Evolutionary conservation across 2,888 invertebrate genomes (phyloP).

Genomic region (Ophioninae sp.): DNA sequence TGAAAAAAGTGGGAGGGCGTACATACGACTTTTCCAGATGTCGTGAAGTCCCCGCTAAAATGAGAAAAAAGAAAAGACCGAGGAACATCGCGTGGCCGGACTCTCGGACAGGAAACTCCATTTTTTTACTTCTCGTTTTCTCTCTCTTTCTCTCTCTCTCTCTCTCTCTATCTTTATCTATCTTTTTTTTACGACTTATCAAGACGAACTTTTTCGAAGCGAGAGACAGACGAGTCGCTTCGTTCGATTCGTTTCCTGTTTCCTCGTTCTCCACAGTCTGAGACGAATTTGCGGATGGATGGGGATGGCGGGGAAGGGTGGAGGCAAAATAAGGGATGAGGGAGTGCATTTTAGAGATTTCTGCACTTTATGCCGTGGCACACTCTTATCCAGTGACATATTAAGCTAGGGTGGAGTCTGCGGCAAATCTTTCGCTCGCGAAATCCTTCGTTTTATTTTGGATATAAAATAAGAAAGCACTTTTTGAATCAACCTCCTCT

Average conservation of each 20-base stretch:
- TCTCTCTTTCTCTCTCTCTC: background rate
- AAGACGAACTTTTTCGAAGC: slow-evolving; percentile 40
- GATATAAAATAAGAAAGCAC: too few relatives aligned
- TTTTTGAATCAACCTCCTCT: too few relatives aligned
- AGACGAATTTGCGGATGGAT: slow-evolving; percentile 11
- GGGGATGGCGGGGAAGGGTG: background rate
- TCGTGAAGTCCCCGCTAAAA: slow-evolving; percentile 5
- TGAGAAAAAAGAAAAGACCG: slow-evolving; percentile 18
- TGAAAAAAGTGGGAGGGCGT: background rate
- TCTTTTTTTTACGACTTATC: slow-evolving; percentile 53
- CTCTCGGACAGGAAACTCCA: slow-evolving; percentile 48
- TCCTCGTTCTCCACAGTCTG: background rate
- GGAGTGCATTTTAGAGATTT: slow-evolving; percentile 30
- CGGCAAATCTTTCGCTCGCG: background rate
- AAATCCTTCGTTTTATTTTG: background rate
- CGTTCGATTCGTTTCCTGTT: slow-evolving; percentile 20
- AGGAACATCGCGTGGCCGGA: slow-evolving; percentile 23
- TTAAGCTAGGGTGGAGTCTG: too few relatives aligned
- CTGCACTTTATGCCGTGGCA: slow-evolving; percentile 27
- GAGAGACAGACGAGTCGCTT: slow-evolving; percentile 10
- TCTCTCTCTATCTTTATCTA: background rate
- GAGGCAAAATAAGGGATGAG: slow-evolving; percentile 12
- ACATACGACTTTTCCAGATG: slow-evolving; percentile 42
- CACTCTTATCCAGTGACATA: too few relatives aligned
- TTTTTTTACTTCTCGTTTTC: slow-evolving; percentile 30